A percentile compares a stretch with the other conserved stretches of the same genome.
These are phyloP conservation scores for Drosophila planitibia DNA, from an alignment of 2,888 invertebrate genomes.

Conservation along the genomic window DNA sequence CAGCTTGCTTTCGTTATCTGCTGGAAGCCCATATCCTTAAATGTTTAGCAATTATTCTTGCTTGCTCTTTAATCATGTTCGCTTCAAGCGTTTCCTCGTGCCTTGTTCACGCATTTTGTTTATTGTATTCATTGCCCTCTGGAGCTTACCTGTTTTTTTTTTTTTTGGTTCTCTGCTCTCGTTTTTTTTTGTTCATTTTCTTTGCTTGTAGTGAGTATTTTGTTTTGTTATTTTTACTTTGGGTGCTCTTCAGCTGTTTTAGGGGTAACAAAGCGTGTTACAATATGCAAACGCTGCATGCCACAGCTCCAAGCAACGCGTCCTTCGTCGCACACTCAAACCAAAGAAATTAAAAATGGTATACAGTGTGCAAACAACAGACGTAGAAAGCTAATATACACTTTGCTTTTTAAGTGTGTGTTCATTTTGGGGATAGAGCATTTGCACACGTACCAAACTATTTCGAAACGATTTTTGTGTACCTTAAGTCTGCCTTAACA, in stretches of 20 bases:
- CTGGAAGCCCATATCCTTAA: conserved; percentile 22
- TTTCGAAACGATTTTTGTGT: neutral
- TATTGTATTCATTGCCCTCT: conserved; percentile 71
- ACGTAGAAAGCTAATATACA: neutral
- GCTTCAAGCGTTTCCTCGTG: conserved; percentile 20
- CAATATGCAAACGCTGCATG: conserved; percentile 49
- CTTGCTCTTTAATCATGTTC: conserved; percentile 43
- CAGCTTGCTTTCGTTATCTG: neutral
- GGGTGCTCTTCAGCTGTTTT: conserved; percentile 2
- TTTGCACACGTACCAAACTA: neutral
- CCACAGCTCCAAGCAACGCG: conserved; percentile 22
- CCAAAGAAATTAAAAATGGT: neutral
- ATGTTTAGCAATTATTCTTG: conserved; percentile 62
- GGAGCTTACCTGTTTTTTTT: conserved; percentile 47
- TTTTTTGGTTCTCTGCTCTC: conserved; percentile 8
- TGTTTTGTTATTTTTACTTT: neutral
- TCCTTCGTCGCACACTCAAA: conserved; percentile 8
- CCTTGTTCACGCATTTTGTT: conserved; percentile 61
- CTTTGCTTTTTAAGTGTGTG: neutral
- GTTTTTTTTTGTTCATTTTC: neutral
- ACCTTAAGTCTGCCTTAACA: neutral
- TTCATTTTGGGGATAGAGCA: neutral
- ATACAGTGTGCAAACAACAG: neutral
- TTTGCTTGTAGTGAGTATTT: neutral
- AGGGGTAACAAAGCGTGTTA: conserved; percentile 50